phyloP scores from a whole-genome alignment of 30 jellyfish, hydroid and myxozoan genomes.

The Turritopsis dohrnii region DNA sequence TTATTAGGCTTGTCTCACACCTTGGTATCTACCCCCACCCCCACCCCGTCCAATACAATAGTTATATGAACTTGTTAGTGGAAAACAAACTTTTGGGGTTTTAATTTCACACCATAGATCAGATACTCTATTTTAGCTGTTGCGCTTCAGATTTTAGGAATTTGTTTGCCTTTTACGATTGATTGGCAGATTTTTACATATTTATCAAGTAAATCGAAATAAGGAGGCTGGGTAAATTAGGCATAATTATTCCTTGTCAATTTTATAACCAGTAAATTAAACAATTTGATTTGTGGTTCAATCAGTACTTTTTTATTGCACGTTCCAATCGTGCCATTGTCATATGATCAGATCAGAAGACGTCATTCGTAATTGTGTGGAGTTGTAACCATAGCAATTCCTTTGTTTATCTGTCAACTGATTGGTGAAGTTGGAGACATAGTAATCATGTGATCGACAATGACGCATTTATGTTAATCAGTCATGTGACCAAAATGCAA shows the following conservation, averaged over 20 bases:
- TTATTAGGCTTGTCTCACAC: too few relatives aligned
- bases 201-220: too few relatives aligned
- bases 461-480: neutral
- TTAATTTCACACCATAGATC: too few relatives aligned
- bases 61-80: too few relatives aligned
- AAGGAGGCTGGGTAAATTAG: neutral
- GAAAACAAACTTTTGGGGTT: too few relatives aligned
- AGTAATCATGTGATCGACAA: neutral
- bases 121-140: too few relatives aligned
- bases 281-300: neutral
- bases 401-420: neutral
- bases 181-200: too few relatives aligned
- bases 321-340: neutral
- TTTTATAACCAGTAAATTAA: neutral
- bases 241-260: too few relatives aligned
- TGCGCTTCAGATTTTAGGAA: too few relatives aligned
- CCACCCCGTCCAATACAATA: too few relatives aligned
- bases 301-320: neutral
- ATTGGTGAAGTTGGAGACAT: neutral
- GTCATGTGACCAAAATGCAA: neutral
- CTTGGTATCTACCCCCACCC: too few relatives aligned
- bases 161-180: too few relatives aligned
- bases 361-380: neutral
- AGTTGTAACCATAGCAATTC: neutral
- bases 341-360: neutral